phyloP scores from a whole-genome alignment of 2,888 invertebrate genomes.

The Masnerella sp. region DNA sequence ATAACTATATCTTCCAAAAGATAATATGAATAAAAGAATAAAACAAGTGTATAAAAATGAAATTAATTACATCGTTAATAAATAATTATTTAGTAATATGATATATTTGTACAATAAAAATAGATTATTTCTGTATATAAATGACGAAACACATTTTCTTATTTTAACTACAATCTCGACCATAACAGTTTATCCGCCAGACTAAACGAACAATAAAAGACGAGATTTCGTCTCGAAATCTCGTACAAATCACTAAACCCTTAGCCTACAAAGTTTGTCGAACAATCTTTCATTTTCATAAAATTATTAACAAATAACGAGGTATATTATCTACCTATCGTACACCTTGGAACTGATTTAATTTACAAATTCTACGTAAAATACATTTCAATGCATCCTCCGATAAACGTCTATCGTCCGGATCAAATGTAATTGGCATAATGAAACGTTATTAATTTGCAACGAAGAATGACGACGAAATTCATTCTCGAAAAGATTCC shows the following conservation, averaged over 20 bases:
- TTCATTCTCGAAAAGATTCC: too few species aligned
- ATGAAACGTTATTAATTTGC: slow-evolving; percentile 16
- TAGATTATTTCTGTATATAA: slow-evolving; percentile 37
- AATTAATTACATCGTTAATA: too few species aligned
- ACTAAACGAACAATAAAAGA: slow-evolving; percentile 24
- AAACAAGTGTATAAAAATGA: too few species aligned
- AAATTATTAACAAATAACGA: slow-evolving; percentile 59
- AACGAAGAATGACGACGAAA: slow-evolving; percentile 8
- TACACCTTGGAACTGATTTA: slow-evolving; percentile 38
- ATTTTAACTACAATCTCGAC: slow-evolving; percentile 17
- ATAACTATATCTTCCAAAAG: too few species aligned
- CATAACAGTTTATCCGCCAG: slow-evolving; percentile 2
- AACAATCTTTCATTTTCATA: slow-evolving; percentile 41
- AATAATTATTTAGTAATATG: too few species aligned
- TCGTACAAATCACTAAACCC: slow-evolving; percentile 17
- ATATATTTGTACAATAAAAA: slow-evolving; percentile 19
- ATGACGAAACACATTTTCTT: too few species aligned
- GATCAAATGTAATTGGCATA: slow-evolving; percentile 25
- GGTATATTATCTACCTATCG: slow-evolving; percentile 52
- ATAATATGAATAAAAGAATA: too few species aligned
- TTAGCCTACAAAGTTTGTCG: slow-evolving; percentile 33
- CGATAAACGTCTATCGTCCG: slow-evolving; percentile 9
- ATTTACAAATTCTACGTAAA: slow-evolving; percentile 46
- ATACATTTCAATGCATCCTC: slow-evolving; percentile 22
- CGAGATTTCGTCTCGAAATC: slow-evolving; percentile 11